Base-by-base conservation (phyloP, 2,888 invertebrate species). In the Polietes domitor region DNA sequence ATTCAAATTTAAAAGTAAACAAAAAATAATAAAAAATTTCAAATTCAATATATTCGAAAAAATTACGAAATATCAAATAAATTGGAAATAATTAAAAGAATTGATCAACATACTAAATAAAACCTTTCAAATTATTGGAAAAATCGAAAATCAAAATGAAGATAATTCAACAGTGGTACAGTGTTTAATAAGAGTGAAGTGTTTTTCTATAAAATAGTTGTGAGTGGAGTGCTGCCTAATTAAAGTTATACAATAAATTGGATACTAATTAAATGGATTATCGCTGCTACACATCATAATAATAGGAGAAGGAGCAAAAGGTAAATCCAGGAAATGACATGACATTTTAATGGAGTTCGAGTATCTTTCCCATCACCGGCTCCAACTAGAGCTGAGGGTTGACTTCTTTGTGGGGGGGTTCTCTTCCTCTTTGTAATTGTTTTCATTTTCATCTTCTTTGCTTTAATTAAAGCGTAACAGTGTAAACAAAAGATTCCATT, bases 191-290 rank as follows among this genome's bases (percentile, higher is more conserved):
- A 5, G 19, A 21, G 21, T 53, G 4, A 53, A 53, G 21, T 21
- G 21, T 37, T 7, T 50, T 17, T 17, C 2, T n/a, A n/a, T n/a
- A n/a, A n/a, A 50, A 50, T 5, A 10, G 21, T 24, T 58, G 37
- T 24, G 10, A 7, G 26, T 24, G 24, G n/a, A n/a, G n/a, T n/a
- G n/a, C n/a, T n/a, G n/a, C 12, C 12, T 58, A 58, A 7, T 58
- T 10, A 10, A 58, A 58, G 1, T 58, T 1, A 58, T 26, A 37
- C 37, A 4, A 58, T 10, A 19, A 21, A 15, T 26, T 26, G 58
- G 15, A 47, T 47, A 58, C 24, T 15, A 10, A 58, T 26, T 24
- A 28, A 21, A 41, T 24, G 68, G 68, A 68, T 68, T 68, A 68
- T 65, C 41, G 15, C 68, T 9, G 43, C 21, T 24, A 58, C 12